Conservation (phyloP, 2,888 invertebrate genomes). For the Drosophila kokeensis region DNA sequence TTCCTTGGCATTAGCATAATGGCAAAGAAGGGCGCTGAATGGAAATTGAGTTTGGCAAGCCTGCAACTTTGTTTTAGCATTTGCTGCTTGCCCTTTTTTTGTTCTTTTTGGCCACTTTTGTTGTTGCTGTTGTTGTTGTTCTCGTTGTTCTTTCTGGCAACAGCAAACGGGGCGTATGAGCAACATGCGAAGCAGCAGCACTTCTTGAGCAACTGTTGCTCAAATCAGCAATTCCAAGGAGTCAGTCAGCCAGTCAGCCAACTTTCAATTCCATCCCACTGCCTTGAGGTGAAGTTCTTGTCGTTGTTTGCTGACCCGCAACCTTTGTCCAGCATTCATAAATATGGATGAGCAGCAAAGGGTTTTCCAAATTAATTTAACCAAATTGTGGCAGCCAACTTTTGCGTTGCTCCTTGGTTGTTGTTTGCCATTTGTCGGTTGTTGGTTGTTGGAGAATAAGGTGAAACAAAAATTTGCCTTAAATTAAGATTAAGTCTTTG, state of each 20-base stretch:
- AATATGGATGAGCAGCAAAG: slow-evolving; percentile 74
- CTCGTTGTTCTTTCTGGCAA: slow-evolving; percentile 6
- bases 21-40: slow-evolving; percentile 58
- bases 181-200: slow-evolving; percentile 28
- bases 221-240: slow-evolving; percentile 24
- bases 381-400: slow-evolving; percentile 58
- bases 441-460: not conserved
- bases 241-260: not conserved
- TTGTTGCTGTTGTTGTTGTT: not conserved
- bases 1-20: slow-evolving; percentile 75
- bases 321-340: slow-evolving; percentile 45
- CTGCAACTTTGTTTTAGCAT: slow-evolving; percentile 38
- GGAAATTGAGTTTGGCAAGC: slow-evolving; percentile 60
- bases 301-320: not conserved
- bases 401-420: not conserved
- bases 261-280: slow-evolving; percentile 17
- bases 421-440: not conserved
- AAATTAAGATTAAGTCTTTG: not conserved
- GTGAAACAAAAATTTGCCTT: not conserved
- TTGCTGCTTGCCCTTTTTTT: slow-evolving; percentile 2
- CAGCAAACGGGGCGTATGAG: slow-evolving; percentile 46
- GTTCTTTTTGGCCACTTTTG: not conserved
- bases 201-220: slow-evolving; percentile 69
- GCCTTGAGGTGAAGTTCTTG: not conserved
- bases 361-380: slow-evolving; percentile 77